Percentiles rank a stretch among this genome's conserved stretches.
Conservation (phyloP, 1,140 invertebrate genomes). For the Drosophila rufa region DNA sequence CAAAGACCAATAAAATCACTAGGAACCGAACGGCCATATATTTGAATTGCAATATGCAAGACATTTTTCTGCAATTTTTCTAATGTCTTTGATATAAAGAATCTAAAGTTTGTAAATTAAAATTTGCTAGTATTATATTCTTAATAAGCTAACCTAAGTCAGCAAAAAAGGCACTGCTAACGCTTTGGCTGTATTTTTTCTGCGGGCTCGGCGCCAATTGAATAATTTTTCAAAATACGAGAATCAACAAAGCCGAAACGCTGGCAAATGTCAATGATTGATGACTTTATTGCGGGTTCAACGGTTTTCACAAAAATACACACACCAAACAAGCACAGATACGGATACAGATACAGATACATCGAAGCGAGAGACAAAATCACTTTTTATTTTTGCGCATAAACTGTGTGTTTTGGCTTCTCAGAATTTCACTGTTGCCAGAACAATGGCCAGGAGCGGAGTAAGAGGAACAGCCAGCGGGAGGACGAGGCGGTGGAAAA, state of each 20-base stretch:
- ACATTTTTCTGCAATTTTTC: no score
- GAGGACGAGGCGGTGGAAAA: constrained; percentile 59
- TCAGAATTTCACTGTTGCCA: constrained; percentile 68
- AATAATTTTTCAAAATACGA: constrained; percentile 74
- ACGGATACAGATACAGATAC: constrained; percentile 47
- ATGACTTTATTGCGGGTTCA: constrained; percentile 84
- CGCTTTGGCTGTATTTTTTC: constrained; percentile 9
- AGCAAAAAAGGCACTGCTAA: constrained; percentile 6
- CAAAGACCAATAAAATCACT: no score
- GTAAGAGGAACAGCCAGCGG: constrained; percentile 12
- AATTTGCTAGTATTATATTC: no score
- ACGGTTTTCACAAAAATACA: constrained; percentile 75
- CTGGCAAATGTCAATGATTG: constrained; percentile 84
- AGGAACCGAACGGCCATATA: no score
- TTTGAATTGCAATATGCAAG: no score
- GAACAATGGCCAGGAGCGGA: constrained; percentile 48
- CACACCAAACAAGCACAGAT: constrained; percentile 44
- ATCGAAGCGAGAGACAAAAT: constrained; percentile 60
- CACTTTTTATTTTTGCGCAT: constrained; percentile 79
- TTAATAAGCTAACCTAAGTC: neutral
- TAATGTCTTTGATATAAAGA: no score
- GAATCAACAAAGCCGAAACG: constrained; percentile 49
- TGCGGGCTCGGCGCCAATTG: constrained; percentile 59
- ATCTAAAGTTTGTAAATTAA: no score
- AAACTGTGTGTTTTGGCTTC: constrained; percentile 77